Percentiles rank a stretch among this genome's conserved stretches.
Conservation (phyloP, 2,888 invertebrate species). For the Pandemis cinnamomeana region DNA sequence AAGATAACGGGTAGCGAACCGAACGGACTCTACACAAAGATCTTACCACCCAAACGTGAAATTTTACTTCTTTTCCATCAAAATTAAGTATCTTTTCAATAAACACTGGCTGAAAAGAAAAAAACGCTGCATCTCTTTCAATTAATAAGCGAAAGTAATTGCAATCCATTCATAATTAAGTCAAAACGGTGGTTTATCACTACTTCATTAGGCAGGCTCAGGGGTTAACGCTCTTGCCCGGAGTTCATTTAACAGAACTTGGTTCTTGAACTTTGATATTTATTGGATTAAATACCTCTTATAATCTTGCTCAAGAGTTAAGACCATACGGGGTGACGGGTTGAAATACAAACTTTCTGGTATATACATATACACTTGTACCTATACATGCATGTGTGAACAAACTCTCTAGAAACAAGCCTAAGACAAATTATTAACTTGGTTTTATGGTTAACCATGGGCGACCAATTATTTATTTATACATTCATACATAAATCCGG, state of each 20-base stretch:
- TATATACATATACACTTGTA: background rate
- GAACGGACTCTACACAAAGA: too few relatives aligned
- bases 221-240: background rate
- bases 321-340: background rate
- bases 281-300: slow-evolving; percentile 5
- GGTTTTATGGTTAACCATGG: too few relatives aligned
- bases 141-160: background rate
- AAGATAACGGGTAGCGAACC: too few relatives aligned
- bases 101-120: background rate
- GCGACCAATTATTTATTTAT: too few relatives aligned
- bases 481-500: too few relatives aligned
- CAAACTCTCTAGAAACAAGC: background rate
- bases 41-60: too few relatives aligned
- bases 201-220: background rate
- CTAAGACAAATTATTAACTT: background rate
- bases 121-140: background rate
- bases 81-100: background rate
- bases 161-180: slow-evolving; percentile 1
- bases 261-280: slow-evolving; percentile 15
- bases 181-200: background rate
- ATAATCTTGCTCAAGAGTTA: background rate
- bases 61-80: too few relatives aligned
- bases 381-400: background rate
- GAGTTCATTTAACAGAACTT: slow-evolving; percentile 5
- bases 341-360: background rate